A percentile compares a stretch with the other conserved stretches of the same genome.
Conservation (phyloP, 2,888 invertebrate species). For the Epinotia nisella region DNA sequence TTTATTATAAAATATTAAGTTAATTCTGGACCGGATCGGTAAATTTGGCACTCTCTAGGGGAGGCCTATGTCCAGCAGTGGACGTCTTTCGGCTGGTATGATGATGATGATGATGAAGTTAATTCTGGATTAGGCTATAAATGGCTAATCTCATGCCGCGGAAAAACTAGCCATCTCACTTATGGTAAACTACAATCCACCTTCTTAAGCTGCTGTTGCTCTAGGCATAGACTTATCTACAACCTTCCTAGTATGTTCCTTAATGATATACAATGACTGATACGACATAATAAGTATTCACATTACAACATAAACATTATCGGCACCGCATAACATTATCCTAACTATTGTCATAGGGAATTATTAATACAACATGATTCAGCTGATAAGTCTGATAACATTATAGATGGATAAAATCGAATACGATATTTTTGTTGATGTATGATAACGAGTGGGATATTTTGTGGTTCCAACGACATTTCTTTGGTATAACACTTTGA, state of each 20-base stretch:
- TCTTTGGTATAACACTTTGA: background rate
- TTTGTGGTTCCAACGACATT: background rate
- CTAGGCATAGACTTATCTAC: too few relatives aligned
- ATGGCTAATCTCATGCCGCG: too few relatives aligned
- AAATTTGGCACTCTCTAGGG: too few relatives aligned
- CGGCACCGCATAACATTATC: slow-evolving; percentile 1
- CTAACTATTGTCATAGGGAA: slow-evolving; percentile 28
- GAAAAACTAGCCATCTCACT: too few relatives aligned
- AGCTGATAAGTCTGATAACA: slow-evolving; percentile 9
- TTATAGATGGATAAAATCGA: slow-evolving; percentile 13
- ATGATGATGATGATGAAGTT: too few relatives aligned
- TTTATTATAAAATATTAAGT: too few relatives aligned
- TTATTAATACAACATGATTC: slow-evolving; percentile 17
- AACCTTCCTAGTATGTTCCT: background rate
- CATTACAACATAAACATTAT: background rate
- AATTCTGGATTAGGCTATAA: too few relatives aligned
- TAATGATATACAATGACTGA: slow-evolving; percentile 2
- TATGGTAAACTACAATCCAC: too few relatives aligned
- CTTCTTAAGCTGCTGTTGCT: too few relatives aligned
- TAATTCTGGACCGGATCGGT: too few relatives aligned
- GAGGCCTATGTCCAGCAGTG: too few relatives aligned
- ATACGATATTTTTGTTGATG: background rate
- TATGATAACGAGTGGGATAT: background rate
- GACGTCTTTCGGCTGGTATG: too few relatives aligned
- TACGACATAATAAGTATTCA: background rate